These are phyloP conservation scores for Thera obeliscata DNA, from an alignment of 2,888 invertebrate genomes.

Conservation along the genomic window DNA sequence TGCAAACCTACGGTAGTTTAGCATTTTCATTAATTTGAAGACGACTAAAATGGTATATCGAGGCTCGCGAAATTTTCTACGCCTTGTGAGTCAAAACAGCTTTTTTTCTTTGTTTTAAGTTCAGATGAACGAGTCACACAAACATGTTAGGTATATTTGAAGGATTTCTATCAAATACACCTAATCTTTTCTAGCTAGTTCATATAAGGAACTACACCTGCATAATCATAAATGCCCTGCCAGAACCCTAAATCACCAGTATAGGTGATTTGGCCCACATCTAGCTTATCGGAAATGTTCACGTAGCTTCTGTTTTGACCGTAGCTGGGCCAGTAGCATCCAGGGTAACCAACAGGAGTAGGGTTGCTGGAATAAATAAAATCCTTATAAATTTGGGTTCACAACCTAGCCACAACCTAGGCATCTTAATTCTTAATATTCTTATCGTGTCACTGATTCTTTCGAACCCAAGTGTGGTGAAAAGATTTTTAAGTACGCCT, in stretches of 20 bases:
- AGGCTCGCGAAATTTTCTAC: too few species aligned
- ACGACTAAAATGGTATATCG: too few species aligned
- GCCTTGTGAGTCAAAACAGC: too few species aligned
- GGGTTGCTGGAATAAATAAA: slow-evolving; percentile 4
- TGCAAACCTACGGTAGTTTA: too few species aligned
- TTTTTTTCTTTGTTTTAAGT: too few species aligned
- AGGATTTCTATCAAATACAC: too few species aligned
- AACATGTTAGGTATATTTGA: background rate
- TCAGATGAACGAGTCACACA: background rate
- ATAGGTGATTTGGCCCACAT: background rate
- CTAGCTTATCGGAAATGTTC: background rate
- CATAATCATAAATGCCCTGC: background rate
- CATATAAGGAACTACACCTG: background rate
- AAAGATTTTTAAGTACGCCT: too few species aligned
- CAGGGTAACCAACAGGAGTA: background rate
- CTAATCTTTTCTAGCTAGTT: slow-evolving; percentile 2
- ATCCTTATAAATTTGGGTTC: background rate
- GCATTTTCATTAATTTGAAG: too few species aligned
- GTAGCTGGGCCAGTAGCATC: slow-evolving; percentile 1
- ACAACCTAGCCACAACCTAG: background rate
- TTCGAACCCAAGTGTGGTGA: too few species aligned
- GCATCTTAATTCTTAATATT: too few species aligned
- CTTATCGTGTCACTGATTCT: too few species aligned
- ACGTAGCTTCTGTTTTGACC: slow-evolving; percentile 2
- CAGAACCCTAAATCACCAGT: background rate